Conservation (phyloP, 2,113 vertebrate genomes). For the Brienomyrus brachyistius region DNA sequence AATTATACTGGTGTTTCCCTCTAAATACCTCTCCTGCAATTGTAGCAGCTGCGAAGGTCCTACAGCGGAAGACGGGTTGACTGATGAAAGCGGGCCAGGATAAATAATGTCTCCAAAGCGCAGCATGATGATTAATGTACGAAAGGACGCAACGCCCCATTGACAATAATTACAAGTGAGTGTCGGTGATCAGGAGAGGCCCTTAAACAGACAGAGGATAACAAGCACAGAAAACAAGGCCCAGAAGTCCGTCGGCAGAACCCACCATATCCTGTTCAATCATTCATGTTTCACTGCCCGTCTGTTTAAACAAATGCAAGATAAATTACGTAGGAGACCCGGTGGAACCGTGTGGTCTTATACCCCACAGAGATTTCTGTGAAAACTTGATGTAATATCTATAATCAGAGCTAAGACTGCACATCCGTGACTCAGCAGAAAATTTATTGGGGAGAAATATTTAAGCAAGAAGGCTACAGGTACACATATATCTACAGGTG, state of each 20-base stretch:
- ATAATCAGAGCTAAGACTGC: not conserved
- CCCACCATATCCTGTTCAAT: conserved; percentile 36
- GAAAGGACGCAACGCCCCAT: conserved; percentile 42
- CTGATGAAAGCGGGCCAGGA: conserved; percentile 36
- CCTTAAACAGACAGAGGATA: conserved; percentile 27
- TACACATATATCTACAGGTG: not conserved
- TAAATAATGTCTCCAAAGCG: conserved; percentile 39
- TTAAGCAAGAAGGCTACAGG: not conserved
- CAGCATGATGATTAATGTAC: conserved; percentile 40
- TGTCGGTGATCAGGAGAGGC: conserved; percentile 31
- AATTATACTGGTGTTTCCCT: conserved; percentile 49
- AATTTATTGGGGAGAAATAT: not conserved
- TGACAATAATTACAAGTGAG: conserved; percentile 39
- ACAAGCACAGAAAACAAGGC: not conserved
- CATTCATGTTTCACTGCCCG: conserved; percentile 46
- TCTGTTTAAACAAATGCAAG: conserved; percentile 40
- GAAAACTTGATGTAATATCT: not conserved
- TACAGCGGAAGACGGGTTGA: conserved; percentile 43
- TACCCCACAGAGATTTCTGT: conserved; percentile 14
- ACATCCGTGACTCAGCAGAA: not conserved
- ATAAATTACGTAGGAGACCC: conserved; percentile 14
- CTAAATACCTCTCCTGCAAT: conserved; percentile 35
- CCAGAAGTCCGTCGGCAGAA: conserved; percentile 29
- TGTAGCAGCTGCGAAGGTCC: conserved; percentile 37
- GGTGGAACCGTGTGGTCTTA: not conserved